Evolutionary conservation across 2,797 vertebrate genomes (phyloP).

Genomic region (Sarcophilus harrisii): DNA sequence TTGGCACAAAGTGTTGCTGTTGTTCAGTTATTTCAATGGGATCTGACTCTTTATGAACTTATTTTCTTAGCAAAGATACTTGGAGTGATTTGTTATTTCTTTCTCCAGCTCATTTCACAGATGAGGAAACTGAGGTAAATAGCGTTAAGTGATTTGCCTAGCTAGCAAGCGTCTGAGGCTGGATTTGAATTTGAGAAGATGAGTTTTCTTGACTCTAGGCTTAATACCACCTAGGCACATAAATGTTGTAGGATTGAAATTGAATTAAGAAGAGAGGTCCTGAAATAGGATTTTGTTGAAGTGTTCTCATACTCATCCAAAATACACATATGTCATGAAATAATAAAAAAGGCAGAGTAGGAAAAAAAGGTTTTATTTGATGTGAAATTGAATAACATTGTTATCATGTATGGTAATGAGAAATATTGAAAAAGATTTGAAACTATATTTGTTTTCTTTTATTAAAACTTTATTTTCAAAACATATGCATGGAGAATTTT

Average conservation of each 20-base stretch:
- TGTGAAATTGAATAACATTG: slow-evolving; percentile 17
- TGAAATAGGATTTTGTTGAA: slow-evolving; percentile 37
- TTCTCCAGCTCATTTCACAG: background rate
- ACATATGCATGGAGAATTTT: no score
- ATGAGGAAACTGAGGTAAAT: background rate
- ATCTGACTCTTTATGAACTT: background rate
- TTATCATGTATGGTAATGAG: background rate
- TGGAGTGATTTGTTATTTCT: background rate
- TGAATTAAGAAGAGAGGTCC: background rate
- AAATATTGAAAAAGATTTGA: background rate
- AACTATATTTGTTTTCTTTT: background rate
- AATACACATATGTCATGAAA: background rate
- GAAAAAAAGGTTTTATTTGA: slow-evolving; percentile 24
- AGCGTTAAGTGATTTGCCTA: background rate
- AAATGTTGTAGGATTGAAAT: background rate
- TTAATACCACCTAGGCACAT: background rate
- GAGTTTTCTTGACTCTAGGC: background rate
- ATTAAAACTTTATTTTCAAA: no score
- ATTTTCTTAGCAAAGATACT: background rate
- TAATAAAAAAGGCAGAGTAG: slow-evolving; percentile 28
- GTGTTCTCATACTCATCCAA: slow-evolving; percentile 6
- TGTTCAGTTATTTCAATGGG: background rate
- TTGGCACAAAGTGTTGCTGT: background rate
- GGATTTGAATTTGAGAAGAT: background rate
- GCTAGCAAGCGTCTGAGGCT: background rate